Evolutionary conservation across 2,888 invertebrate genomes (phyloP).

Genomic region (Pyrochroa serraticornis): DNA sequence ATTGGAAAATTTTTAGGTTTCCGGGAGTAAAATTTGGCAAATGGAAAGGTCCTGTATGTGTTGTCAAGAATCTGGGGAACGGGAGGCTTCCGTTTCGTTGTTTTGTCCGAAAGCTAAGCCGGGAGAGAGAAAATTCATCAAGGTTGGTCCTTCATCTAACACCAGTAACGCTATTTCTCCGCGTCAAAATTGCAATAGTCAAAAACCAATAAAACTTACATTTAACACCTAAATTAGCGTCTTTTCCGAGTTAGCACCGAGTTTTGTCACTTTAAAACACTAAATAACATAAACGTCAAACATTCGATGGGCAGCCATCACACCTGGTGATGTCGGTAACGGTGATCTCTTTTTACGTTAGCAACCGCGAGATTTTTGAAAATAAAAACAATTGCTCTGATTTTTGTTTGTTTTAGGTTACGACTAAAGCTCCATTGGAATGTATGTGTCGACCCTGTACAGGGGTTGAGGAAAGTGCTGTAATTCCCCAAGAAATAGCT

Average conservation of each 20-base stretch:
- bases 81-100: constrained; percentile 86
- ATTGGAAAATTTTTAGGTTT: constrained; percentile 68
- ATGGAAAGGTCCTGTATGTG: constrained; percentile 96
- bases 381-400: no score
- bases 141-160: constrained; percentile 61
- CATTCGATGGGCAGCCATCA: neutral
- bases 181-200: neutral
- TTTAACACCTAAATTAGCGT: neutral
- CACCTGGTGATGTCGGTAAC: constrained; percentile 1
- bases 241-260: no score
- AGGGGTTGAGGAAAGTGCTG: constrained; percentile 83
- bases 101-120: constrained; percentile 89
- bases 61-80: constrained; percentile 91
- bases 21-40: constrained; percentile 95
- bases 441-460: constrained; percentile 96
- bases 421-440: constrained; percentile 90
- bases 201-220: neutral
- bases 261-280: neutral
- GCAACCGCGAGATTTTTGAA: neutral
- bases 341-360: neutral
- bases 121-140: constrained; percentile 84
- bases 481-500: constrained; percentile 89
- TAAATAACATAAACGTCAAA: neutral
- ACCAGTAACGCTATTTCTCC: no score
- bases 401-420: constrained; percentile 66